Evolutionary conservation across 1,140 invertebrate genomes (phyloP), one percentile per base, ranked within the genome.

Genomic region (Eciton burchellii): DNA sequence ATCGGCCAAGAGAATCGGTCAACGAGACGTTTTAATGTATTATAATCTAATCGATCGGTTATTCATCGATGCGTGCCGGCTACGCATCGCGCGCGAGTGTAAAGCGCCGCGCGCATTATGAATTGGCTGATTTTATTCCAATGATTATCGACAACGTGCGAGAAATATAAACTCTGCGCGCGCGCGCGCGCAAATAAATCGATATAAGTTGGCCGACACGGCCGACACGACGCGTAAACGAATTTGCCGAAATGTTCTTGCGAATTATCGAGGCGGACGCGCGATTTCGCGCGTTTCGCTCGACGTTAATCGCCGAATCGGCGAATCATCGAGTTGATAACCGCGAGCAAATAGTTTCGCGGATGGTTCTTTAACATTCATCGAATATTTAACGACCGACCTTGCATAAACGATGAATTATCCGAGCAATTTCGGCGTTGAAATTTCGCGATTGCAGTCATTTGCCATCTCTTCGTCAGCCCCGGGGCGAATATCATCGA

Each of bases 51-150:
- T 60, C 52, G 41, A 49, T 60, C 77, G 12, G 52, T 77, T 77
- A 74, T 45, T 77, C 62, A 77, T 54, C 35, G 9, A 21, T 29
- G 74, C n/a, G 21, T 56, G 21, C 19, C 47, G 26, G 47, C 54
- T 54, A 77, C 63, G 47, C 49, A 19, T 56, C 26, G 47, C 62
- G 47, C 62, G 29, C 11, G 12, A 54, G 52, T 26, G 62, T 47
- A 26, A 43, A 14, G 47, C 45, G 12, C 35, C 49, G 35, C 68
- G 52, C 35, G 47, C 54, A 77, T 77, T 66, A 68, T 54, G 35
- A 77, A 77, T 77, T 66, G 74, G 35, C 62, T 66, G 62, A 77
- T 77, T 77, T 66, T 77, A 66, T 77, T 52, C 63, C 47, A 29
- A 52, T 66, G 47, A 77, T 68, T 66, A 77, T 19, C 47, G 47